Conservation (phyloP, 2,797 vertebrate genomes). For the Lemur catta region DNA sequence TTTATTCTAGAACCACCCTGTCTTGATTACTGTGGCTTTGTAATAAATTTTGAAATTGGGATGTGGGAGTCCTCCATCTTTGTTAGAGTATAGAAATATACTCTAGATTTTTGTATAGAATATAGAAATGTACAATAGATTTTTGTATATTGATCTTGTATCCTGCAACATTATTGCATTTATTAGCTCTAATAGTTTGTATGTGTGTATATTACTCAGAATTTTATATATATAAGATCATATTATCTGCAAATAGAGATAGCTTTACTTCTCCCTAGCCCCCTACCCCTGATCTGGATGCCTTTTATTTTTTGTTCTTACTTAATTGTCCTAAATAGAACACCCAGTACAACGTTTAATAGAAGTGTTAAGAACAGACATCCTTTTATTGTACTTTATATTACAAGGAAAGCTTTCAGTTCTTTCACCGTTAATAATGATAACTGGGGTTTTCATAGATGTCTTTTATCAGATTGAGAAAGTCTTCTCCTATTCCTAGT, state of each 20-base stretch:
- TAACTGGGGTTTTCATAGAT: not conserved
- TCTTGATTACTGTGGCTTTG: not conserved
- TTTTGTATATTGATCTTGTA: not conserved
- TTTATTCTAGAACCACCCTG: not conserved
- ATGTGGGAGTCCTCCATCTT: not conserved
- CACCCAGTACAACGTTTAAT: not conserved
- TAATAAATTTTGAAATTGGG: not conserved
- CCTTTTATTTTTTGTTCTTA: constrained; percentile 4
- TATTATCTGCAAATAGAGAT: not conserved
- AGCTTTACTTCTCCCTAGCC: not conserved
- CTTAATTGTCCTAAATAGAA: not conserved
- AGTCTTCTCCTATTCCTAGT: not conserved
- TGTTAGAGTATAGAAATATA: not conserved
- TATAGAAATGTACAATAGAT: not conserved
- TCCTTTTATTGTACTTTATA: not conserved
- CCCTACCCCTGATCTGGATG: not conserved
- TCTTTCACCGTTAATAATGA: not conserved
- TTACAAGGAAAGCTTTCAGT: not conserved
- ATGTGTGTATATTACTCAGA: not conserved
- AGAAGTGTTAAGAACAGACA: not conserved
- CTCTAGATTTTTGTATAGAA: not conserved
- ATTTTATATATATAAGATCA: not conserved
- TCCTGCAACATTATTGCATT: not conserved
- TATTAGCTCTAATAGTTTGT: not conserved
- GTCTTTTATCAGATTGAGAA: not conserved